Base-by-base conservation (phyloP, 2,113 vertebrate genomes). In the Sander vitreus region DNA sequence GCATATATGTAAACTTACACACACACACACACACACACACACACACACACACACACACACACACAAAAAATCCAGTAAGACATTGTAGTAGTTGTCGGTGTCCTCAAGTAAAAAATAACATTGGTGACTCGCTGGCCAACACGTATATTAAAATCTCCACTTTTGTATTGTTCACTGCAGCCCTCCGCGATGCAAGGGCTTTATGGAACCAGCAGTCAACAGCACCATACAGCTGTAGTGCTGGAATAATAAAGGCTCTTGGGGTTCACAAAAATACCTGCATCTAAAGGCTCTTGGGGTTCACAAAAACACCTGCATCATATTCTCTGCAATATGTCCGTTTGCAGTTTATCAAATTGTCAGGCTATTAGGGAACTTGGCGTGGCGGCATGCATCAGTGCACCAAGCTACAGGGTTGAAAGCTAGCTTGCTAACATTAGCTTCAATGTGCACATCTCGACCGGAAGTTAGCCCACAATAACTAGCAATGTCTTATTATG, bases 361-460 rank as follows among this genome's bases (percentile, higher is more conserved):
- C 13, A 5, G 23, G 3, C 11, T 62, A 10, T 47, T 23, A 53
- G 60, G 5, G 63, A 36, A 43, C n/a, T 47, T 5, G n/a, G 39
- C 33, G 68, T 43, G 50, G 62, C 15, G 19, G 53, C 58, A 39
- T 71, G 76, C 36, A 85, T 84, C 71, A 50, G 30, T n/a, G 50
- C 63, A 78, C 23, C 57, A 23, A 70, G 87, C 87, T 74, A 66
- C 30, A 18, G 59, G 50, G 23, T 7, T 36, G 58, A 18, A 23
- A 62, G 82, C 84, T 80, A 83, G 78, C 71, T 58, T 33, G 85
- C 84, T 81, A 78, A 81, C 43, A 81, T 78, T 91, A 93, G 89
- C 91, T 33, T 47, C 1, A 43, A 76, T 57, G 27, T 80, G 68
- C 85, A 58, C 79, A 83, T 77, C 63, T 65, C 60, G 21, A 65